Conservation (phyloP, 2,888 invertebrate species). For the Carcina quercana region DNA sequence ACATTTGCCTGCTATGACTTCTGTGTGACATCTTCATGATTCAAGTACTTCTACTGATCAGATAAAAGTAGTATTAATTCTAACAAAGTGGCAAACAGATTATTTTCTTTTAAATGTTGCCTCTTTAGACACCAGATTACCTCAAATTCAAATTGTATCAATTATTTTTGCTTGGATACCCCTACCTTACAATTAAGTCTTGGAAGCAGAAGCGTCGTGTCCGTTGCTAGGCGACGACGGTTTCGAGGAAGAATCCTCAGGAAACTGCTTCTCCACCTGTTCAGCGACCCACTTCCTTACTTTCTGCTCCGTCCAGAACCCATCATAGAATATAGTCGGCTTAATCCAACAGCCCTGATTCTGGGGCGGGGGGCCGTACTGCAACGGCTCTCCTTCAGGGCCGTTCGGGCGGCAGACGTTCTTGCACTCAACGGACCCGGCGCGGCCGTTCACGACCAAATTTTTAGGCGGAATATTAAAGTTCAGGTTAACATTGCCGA, state of each 20-base stretch:
- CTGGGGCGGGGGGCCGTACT: slow-evolving; percentile 36
- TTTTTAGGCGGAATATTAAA: slow-evolving; percentile 62
- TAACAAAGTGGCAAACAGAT: too few relatives aligned
- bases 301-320: slow-evolving; percentile 72
- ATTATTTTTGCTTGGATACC: too few relatives aligned
- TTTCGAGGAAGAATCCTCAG: slow-evolving; percentile 39
- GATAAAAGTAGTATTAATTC: too few relatives aligned
- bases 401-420: slow-evolving; percentile 29
- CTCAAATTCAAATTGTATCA: too few relatives aligned
- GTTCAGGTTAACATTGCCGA: slow-evolving; percentile 55
- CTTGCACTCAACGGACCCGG: slow-evolving; percentile 39
- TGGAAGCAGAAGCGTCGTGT: slow-evolving; percentile 19
- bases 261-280: slow-evolving; percentile 65
- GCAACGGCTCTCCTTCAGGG: slow-evolving; percentile 34
- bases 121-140: too few relatives aligned
- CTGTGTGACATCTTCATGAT: too few relatives aligned
- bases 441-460: slow-evolving; percentile 46
- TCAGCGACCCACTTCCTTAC: slow-evolving; percentile 71
- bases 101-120: too few relatives aligned
- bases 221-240: slow-evolving; percentile 25
- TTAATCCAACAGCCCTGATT: slow-evolving; percentile 63
- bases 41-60: too few relatives aligned
- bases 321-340: slow-evolving; percentile 67
- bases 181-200: slow-evolving; percentile 10
- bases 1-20: too few relatives aligned